Percentiles rank a stretch among this genome's conserved stretches.
These are phyloP conservation scores for Diadromus collaris DNA, from an alignment of 2,888 invertebrate species.

Conservation along the genomic window DNA sequence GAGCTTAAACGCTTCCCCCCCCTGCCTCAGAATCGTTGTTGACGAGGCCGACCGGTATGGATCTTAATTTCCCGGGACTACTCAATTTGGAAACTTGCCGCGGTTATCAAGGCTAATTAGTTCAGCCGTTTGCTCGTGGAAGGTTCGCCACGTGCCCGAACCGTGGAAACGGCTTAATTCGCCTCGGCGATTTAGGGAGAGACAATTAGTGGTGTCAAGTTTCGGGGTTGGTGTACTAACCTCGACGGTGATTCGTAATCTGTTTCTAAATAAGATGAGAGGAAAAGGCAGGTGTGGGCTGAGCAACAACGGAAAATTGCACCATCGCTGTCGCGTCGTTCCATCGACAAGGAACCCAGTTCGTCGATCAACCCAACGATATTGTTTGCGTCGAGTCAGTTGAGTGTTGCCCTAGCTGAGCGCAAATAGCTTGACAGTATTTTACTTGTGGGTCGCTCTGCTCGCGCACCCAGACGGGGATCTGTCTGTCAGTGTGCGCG, in stretches of 20 bases:
- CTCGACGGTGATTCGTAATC: not conserved
- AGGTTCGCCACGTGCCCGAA: slow-evolving; percentile 17
- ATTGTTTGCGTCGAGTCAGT: slow-evolving; percentile 29
- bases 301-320: too few relatives aligned
- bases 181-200: slow-evolving; percentile 42
- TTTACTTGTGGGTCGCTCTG: not conserved
- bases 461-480: not conserved
- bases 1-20: slow-evolving; percentile 40
- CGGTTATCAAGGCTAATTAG: slow-evolving; percentile 48
- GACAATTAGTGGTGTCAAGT: slow-evolving; percentile 11
- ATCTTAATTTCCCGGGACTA: slow-evolving; percentile 36
- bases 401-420: slow-evolving; percentile 17
- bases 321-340: too few relatives aligned
- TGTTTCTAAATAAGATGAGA: too few relatives aligned
- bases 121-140: slow-evolving; percentile 52
- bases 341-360: not conserved
- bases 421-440: slow-evolving; percentile 25
- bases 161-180: slow-evolving; percentile 37
- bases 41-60: slow-evolving; percentile 1
- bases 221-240: not conserved
- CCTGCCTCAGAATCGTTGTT: too few relatives aligned
- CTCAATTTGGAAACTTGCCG: slow-evolving; percentile 55
- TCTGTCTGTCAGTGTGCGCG: not conserved
- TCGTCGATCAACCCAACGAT: slow-evolving; percentile 11
- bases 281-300: too few relatives aligned